Conservation (phyloP, 92 coral and sea anemone genomes). For the Meandrina meandrites region DNA sequence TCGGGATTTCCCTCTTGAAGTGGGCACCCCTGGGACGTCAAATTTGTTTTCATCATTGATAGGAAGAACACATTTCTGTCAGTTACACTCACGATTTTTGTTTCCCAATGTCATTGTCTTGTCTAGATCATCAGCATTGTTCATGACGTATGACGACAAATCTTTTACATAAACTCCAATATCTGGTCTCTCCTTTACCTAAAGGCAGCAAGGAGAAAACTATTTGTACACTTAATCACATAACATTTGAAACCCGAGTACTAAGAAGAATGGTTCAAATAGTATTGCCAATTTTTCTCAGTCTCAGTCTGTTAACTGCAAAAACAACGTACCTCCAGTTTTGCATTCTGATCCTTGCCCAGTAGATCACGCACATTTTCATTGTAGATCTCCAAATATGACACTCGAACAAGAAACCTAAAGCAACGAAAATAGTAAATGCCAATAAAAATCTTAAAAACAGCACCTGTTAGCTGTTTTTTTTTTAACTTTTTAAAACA, state of each 20-base stretch:
- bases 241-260: neutral
- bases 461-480: too few relatives aligned
- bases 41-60: too few relatives aligned
- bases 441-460: too few relatives aligned
- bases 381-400: slow-evolving; percentile 97
- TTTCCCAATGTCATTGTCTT: slow-evolving; percentile 99
- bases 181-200: slow-evolving; percentile 99
- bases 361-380: slow-evolving; percentile 97
- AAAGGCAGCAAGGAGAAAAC: neutral
- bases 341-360: slow-evolving; percentile 92
- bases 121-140: slow-evolving; percentile 98
- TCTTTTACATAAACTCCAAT: slow-evolving; percentile 98
- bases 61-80: too few relatives aligned
- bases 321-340: slow-evolving; percentile 68
- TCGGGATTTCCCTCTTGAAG: too few relatives aligned
- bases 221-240: neutral
- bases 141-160: slow-evolving; percentile 94
- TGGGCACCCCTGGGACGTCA: too few relatives aligned
- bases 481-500: too few relatives aligned
- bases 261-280: neutral
- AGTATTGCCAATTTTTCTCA: neutral
- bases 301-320: neutral
- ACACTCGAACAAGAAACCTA: slow-evolving; percentile 95
- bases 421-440: neutral
- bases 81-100: slow-evolving; percentile 82